Evolutionary conservation across 1,140 invertebrate species (phyloP), one percentile per base, ranked within the genome.

Genomic region (Neoseiulus cucumeris): DNA sequence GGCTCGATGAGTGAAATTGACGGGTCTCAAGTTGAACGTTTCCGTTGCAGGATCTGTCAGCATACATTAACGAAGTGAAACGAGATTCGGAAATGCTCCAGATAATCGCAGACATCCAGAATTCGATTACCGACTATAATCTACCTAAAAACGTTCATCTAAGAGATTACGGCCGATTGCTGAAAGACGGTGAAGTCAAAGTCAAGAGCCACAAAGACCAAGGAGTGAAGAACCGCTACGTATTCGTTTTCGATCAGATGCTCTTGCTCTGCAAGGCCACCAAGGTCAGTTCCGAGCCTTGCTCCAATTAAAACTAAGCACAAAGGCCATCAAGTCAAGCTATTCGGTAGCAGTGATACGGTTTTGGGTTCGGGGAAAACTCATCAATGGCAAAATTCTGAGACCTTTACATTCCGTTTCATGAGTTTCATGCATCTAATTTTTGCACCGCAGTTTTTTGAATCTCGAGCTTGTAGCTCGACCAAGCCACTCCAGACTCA

Each of bases 1-100:
- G n/a, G n/a, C n/a, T n/a, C n/a, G n/a, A n/a, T n/a, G n/a, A n/a
- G n/a, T n/a, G n/a, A n/a, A n/a, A n/a, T n/a, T n/a, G n/a, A n/a
- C n/a, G n/a, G n/a, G n/a, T n/a, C n/a, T n/a, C n/a, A n/a, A n/a
- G n/a, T n/a, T n/a, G n/a, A n/a, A n/a, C n/a, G n/a, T n/a, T n/a
- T n/a, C n/a, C n/a, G 4, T 72, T 71, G 7, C 66, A 78, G 74
- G 93, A 98, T 76, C 84, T 98, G 30, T 91, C 92, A 14, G 84
- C 91, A 71, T 98, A 91, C 76, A 94, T 95, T 67, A 98, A 98
- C 75, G 94, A 98, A 80, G 90, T 95, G n/a, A 96, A 95, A 72
- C 78, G 93, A 55, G 93, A 98, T 77, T 91, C 87, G 64, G 93
- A 97, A 74, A 88, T 89, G 64, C 77, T 95, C 22, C 84, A 87